A percentile compares a stretch with the other conserved stretches of the same genome.
These are phyloP conservation scores for Phaedon cochleariae DNA, from an alignment of 2,888 invertebrate species.

Conservation along the genomic window DNA sequence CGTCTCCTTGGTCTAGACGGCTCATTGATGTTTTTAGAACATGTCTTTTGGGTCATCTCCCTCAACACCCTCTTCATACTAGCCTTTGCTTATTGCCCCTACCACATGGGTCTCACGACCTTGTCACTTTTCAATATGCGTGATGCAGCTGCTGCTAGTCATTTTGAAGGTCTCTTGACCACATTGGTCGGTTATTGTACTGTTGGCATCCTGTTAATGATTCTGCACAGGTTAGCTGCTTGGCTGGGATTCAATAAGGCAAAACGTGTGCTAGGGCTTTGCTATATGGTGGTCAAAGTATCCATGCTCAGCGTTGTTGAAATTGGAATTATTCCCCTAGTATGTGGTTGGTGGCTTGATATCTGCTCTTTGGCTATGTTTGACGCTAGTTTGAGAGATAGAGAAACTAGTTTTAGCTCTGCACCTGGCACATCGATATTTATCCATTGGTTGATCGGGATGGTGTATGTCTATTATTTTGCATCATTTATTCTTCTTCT, in stretches of 20 bases:
- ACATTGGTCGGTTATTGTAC: constrained; percentile 94
- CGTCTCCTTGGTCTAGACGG: constrained; percentile 94
- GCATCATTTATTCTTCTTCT: constrained; percentile 94
- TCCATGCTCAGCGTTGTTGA: constrained; percentile 95
- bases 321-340: constrained; percentile 94
- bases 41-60: constrained; percentile 99
- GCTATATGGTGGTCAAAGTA: constrained; percentile 91
- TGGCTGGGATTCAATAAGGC: constrained; percentile 82
- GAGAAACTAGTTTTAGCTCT: constrained; percentile 85
- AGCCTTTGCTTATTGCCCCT: constrained; percentile 96
- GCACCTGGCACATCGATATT: constrained; percentile 98
- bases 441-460: constrained; percentile 98
- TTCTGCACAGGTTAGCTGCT: constrained; percentile 85
- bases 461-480: constrained; percentile 99
- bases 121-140: constrained; percentile 76
- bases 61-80: constrained; percentile 96
- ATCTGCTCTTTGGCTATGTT: constrained; percentile 95
- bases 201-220: constrained; percentile 82
- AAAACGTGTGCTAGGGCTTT: constrained; percentile 87
- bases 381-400: constrained; percentile 86
- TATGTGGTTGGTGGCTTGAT: constrained; percentile 99
- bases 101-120: constrained; percentile 90
- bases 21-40: constrained; percentile 95
- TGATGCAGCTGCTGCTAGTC: constrained; percentile 75
- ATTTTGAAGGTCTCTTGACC: constrained; percentile 92